Percentiles rank a stretch among this genome's conserved stretches.
phyloP scores from a whole-genome alignment of 2,888 invertebrate species.

The Nomada fucata region DNA sequence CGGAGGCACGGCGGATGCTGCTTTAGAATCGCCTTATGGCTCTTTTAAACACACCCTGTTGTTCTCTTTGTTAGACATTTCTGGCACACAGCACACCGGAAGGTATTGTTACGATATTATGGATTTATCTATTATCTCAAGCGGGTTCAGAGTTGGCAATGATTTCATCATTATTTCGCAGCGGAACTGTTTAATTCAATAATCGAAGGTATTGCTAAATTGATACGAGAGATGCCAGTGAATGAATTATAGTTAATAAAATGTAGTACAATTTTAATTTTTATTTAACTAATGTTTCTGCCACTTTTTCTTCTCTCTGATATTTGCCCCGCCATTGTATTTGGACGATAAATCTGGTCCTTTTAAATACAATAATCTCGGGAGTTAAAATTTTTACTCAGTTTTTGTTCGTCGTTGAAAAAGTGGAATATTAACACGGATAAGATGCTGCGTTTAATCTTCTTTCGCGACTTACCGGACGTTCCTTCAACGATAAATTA shows the following conservation, averaged over 20 bases:
- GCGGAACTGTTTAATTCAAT: too few relatives aligned
- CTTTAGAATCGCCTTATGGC: conserved; percentile 25
- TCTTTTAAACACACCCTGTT: conserved; percentile 41
- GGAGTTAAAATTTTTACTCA: not conserved
- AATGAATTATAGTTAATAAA: not conserved
- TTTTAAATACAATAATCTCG: not conserved
- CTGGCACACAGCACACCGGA: not conserved
- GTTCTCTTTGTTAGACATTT: not conserved
- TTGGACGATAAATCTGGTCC: not conserved
- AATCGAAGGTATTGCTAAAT: too few relatives aligned
- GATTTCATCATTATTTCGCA: too few relatives aligned
- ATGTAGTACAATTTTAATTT: not conserved
- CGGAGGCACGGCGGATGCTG: conserved; percentile 36
- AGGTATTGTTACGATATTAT: not conserved
- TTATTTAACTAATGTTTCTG: too few relatives aligned
- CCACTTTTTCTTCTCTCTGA: too few relatives aligned
- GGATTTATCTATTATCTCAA: not conserved
- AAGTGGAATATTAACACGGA: not conserved
- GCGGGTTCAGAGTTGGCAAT: not conserved
- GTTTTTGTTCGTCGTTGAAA: not conserved
- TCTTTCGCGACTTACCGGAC: conserved; percentile 14
- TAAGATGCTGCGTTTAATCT: conserved; percentile 13
- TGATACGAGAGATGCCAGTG: too few relatives aligned
- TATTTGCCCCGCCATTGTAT: too few relatives aligned
- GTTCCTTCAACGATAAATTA: conserved; percentile 26